phyloP scores from a whole-genome alignment of 2,888 invertebrate species.

The Periphyllus acericola region DNA sequence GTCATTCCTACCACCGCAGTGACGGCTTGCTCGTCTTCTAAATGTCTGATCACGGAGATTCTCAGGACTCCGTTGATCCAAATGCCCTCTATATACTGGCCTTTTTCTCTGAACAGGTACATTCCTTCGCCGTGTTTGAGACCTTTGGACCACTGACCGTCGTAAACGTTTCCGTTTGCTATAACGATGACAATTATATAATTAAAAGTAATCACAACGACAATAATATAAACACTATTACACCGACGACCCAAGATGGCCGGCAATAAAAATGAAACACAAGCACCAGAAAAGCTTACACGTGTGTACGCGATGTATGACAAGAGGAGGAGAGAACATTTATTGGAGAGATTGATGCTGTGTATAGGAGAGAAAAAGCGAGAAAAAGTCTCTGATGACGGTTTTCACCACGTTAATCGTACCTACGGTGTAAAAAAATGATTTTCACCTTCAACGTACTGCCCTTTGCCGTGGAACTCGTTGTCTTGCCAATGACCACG shows the following conservation, averaged over 20 bases:
- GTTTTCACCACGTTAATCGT: not conserved
- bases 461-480: constrained; percentile 11
- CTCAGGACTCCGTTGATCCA: constrained; percentile 9
- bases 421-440: not conserved
- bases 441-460: constrained; percentile 14
- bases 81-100: constrained; percentile 11
- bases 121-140: constrained; percentile 22
- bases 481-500: constrained; percentile 24
- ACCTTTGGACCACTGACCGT: constrained; percentile 24
- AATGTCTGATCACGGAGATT: not conserved
- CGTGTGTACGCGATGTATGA: too few species aligned
- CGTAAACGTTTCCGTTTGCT: constrained; percentile 23
- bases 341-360: too few species aligned
- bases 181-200: not conserved
- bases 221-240: too few species aligned
- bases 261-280: too few species aligned
- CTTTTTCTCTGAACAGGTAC: constrained; percentile 5
- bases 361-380: not conserved
- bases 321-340: too few species aligned
- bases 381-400: not conserved
- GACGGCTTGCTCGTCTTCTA: not conserved
- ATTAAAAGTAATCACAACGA: too few species aligned
- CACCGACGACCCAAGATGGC: too few species aligned
- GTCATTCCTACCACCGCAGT: not conserved
- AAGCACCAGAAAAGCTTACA: too few species aligned